phyloP scores from a whole-genome alignment of 2,797 vertebrate genomes.

The Tragelaphus eurycerus region DNA sequence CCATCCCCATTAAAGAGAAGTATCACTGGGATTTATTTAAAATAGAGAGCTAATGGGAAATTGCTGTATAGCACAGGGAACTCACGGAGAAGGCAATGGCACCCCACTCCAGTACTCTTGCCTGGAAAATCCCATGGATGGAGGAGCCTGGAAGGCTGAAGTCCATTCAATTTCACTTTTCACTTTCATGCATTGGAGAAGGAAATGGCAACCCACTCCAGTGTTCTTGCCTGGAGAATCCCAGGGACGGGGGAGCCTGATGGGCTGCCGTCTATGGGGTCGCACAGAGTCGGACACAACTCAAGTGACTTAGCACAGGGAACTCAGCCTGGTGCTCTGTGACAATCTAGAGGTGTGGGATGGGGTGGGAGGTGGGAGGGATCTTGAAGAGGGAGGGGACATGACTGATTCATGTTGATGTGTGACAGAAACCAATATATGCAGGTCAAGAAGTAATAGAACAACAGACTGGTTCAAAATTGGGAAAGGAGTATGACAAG shows the following conservation, averaged over 20 bases:
- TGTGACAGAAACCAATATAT: not conserved
- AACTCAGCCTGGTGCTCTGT: not conserved
- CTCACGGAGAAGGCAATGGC: not conserved
- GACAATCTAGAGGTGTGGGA: not conserved
- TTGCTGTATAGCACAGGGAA: not conserved
- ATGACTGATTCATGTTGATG: not conserved
- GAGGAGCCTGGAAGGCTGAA: no score
- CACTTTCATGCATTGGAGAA: no score
- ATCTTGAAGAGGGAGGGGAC: not conserved
- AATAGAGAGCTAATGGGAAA: not conserved
- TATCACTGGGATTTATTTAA: slow-evolving; percentile 7
- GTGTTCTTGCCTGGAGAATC: no score
- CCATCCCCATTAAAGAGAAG: not conserved
- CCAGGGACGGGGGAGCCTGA: no score
- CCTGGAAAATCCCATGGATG: no score
- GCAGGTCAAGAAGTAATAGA: not conserved
- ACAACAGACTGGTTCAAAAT: not conserved
- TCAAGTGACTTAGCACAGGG: not conserved
- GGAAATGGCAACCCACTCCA: no score
- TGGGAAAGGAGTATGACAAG: not conserved
- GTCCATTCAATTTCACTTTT: no score
- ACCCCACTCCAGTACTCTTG: no score
- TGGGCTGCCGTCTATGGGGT: no score
- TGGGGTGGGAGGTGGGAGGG: not conserved
- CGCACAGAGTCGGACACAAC: no score